phyloP scores from a whole-genome alignment of 1,140 invertebrate genomes.

The Drosophila kepulauana region DNA sequence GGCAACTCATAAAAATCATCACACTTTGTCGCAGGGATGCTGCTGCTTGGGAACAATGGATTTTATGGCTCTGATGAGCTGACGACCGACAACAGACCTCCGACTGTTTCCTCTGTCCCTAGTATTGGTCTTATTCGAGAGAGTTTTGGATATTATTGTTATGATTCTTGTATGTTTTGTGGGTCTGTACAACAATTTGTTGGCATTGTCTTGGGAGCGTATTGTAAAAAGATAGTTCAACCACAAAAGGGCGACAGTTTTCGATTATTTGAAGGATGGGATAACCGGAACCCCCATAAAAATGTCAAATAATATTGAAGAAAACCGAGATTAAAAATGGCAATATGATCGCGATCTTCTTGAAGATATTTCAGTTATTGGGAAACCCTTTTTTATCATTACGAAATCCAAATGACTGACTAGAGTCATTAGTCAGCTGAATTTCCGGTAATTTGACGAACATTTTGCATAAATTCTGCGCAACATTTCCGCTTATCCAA shows the following conservation, averaged over 20 bases:
- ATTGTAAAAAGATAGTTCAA: slow-evolving; percentile 39
- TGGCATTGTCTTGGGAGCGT: slow-evolving; percentile 55
- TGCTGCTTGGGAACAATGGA: slow-evolving; percentile 64
- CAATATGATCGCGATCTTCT: neutral
- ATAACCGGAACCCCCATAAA: slow-evolving; percentile 52
- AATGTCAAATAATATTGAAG: slow-evolving; percentile 46
- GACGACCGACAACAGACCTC: slow-evolving; percentile 32
- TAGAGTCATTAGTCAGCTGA: slow-evolving; percentile 61
- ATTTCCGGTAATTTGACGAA: slow-evolving; percentile 73
- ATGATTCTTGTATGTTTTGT: slow-evolving; percentile 79
- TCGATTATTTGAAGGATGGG: slow-evolving; percentile 15
- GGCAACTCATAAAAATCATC: slow-evolving; percentile 80
- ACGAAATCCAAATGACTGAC: slow-evolving; percentile 23
- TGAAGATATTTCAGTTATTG: neutral
- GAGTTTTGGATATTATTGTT: slow-evolving; percentile 66
- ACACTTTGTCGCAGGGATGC: slow-evolving; percentile 75
- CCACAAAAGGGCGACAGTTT: slow-evolving; percentile 52
- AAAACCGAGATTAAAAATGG: slow-evolving; percentile 3
- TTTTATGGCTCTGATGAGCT: slow-evolving; percentile 64
- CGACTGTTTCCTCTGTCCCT: slow-evolving; percentile 60
- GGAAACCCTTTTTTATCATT: slow-evolving; percentile 45
- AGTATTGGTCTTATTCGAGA: slow-evolving; percentile 11
- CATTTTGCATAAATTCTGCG: slow-evolving; percentile 67
- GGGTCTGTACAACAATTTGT: slow-evolving; percentile 65
- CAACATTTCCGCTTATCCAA: slow-evolving; percentile 65